Evolutionary conservation across 2,888 invertebrate species (phyloP).

Genomic region (Norana najaformis): DNA sequence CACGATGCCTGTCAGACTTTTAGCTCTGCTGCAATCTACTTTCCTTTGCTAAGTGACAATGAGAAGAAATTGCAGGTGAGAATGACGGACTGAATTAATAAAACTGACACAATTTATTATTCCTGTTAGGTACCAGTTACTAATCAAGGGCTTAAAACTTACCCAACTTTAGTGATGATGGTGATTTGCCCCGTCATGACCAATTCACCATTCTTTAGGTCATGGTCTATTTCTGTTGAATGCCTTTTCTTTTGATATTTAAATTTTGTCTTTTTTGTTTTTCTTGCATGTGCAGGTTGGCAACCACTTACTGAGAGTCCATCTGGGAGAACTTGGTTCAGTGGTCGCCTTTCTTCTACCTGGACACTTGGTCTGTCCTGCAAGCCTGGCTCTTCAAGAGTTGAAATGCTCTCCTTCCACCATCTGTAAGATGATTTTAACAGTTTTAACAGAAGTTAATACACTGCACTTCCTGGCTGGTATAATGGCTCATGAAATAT

Average conservation of each 20-base stretch:
- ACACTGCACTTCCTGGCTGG: too few relatives aligned
- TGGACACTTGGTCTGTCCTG: not conserved
- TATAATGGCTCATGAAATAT: too few relatives aligned
- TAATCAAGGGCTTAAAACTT: too few relatives aligned
- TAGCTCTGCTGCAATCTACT: not conserved
- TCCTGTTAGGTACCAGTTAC: too few relatives aligned
- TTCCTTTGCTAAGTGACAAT: not conserved
- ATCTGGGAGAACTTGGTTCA: not conserved
- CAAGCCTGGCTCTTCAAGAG: not conserved
- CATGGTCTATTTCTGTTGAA: not conserved
- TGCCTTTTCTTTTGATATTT: not conserved
- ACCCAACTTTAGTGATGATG: too few relatives aligned
- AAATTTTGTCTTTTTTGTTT: not conserved
- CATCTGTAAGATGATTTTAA: conserved; percentile 17
- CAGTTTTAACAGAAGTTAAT: not conserved
- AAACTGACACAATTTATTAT: too few relatives aligned
- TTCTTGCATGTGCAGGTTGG: not conserved
- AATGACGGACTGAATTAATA: too few relatives aligned
- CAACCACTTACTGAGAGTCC: not conserved
- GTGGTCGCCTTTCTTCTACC: not conserved
- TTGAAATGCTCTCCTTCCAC: conserved; percentile 1
- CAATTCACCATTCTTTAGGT: too few relatives aligned
- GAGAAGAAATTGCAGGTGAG: conserved; percentile 19
- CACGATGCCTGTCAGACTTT: not conserved
- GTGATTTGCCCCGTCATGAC: too few relatives aligned